These are phyloP conservation scores for Eupithecia vulgata DNA, from an alignment of 2,888 invertebrate species.

Conservation along the genomic window DNA sequence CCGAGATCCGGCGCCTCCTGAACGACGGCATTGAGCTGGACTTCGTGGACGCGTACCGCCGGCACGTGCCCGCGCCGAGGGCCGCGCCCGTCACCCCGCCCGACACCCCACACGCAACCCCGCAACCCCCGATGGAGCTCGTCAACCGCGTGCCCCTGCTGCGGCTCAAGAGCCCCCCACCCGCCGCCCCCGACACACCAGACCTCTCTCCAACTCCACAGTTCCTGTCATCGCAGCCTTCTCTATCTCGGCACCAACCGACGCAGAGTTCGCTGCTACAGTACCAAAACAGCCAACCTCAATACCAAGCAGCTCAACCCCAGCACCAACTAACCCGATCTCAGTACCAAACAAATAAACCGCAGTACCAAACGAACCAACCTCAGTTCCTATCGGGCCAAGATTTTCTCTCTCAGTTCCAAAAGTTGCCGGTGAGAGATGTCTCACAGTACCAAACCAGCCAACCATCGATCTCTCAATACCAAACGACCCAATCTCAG, in stretches of 20 bases:
- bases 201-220: not conserved
- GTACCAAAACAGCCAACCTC: not conserved
- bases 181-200: not conserved
- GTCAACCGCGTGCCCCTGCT: not conserved
- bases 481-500: not conserved
- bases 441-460: not conserved
- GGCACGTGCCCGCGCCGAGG: slow-evolving; percentile 68
- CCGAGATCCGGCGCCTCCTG: slow-evolving; percentile 69
- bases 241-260: not conserved
- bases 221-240: not conserved
- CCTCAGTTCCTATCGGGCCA: not conserved
- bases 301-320: not conserved
- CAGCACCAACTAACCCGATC: not conserved
- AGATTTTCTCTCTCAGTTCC: not conserved
- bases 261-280: not conserved
- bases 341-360: not conserved
- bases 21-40: slow-evolving; percentile 75
- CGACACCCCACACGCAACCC: slow-evolving; percentile 20
- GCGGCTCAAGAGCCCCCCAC: not conserved
- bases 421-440: not conserved
- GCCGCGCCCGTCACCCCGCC: slow-evolving; percentile 38
- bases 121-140: slow-evolving; percentile 14
- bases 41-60: slow-evolving; percentile 70
- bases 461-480: not conserved
- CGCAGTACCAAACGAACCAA: not conserved